Base-by-base conservation (phyloP, 2,888 invertebrate species). In the Clostera curtula region DNA sequence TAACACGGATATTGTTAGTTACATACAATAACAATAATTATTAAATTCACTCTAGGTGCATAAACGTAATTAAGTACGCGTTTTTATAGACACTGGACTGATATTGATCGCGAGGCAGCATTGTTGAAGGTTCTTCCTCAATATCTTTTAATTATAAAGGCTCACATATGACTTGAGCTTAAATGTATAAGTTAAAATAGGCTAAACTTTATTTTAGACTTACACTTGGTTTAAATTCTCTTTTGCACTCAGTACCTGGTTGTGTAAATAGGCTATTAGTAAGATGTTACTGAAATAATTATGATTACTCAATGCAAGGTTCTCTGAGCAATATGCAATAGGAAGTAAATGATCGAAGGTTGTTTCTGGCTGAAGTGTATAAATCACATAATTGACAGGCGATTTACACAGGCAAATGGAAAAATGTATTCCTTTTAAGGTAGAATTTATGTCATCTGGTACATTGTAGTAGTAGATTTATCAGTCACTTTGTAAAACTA, bases 121-220 rank as follows among this genome's bases (percentile, higher is more conserved):
- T n/a, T 56, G 56, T 52, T 63, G 72, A 76, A 76, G 76, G 76
- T 64, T 74, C 74, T 75, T 75, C 76, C 75, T 72, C 44, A 27
- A 48, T 41, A 27, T 37, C 30, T 40, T 45, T 43, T 27, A 32
- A 34, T 36, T n/a, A n/a, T n/a, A n/a, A n/a, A n/a, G n/a, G n/a
- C n/a, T n/a, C n/a, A n/a, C n/a, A n/a, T n/a, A n/a, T n/a, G n/a
- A n/a, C n/a, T n/a, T n/a, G n/a, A n/a, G n/a, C n/a, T n/a, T n/a
- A n/a, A n/a, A n/a, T n/a, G n/a, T n/a, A n/a, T n/a, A n/a, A n/a
- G n/a, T n/a, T n/a, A n/a, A n/a, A n/a, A n/a, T n/a, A n/a, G n/a
- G n/a, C n/a, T n/a, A n/a, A n/a, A n/a, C n/a, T n/a, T n/a, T n/a
- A n/a, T n/a, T n/a, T n/a, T n/a, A n/a, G n/a, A n/a, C n/a, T n/a